Base-by-base conservation (phyloP, 2,888 invertebrate genomes). In the Drosophila greeni region DNA sequence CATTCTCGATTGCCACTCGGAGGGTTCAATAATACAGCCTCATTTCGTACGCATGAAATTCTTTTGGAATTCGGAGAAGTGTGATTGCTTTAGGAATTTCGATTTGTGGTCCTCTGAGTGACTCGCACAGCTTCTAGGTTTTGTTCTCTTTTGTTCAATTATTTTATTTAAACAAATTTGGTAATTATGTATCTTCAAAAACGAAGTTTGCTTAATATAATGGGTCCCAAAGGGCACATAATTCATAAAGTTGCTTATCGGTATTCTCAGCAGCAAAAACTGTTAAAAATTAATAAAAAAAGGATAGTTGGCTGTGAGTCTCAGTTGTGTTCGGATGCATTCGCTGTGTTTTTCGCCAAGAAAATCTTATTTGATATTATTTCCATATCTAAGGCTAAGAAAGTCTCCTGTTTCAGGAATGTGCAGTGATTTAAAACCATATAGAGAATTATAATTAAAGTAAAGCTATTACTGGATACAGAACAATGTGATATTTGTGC, bases 1-100 rank as follows among this genome's bases (percentile, higher is more conserved):
- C 18, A 47, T 20, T 29, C 29, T 58, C 26, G 59, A 61, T 59
- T 61, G 48, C 40, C 48, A 40, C 11, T 26, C 37, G 56, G 49
- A 34, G 48, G 42, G 39, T 33, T 47, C 31, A 59, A 66, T 48
- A 26, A 31, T 24, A 6, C 6, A 24, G 14, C 12, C 33, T 48
- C 48, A 54, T 45, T 53, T 45, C 31, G 31, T 31, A 47, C 31
- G 45, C 45, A 47, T 47, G 29, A 31, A 47, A 9, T 14, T 29
- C 12, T 29, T 14, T 2, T n/a, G 29, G 18, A 8, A 18, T 14
- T 18, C 5, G 1, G 16, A 18, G 14, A 45, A 18, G 31, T 31
- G 18, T 31, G 45, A 9, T 31, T 8, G 20, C 18, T 31, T 14
- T 1, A 14, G 31, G 45, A 18, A 31, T 9, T 47, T 31, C 31